These are phyloP conservation scores for Apus apus DNA, from an alignment of 2,113 vertebrate genomes.

Conservation along the genomic window DNA sequence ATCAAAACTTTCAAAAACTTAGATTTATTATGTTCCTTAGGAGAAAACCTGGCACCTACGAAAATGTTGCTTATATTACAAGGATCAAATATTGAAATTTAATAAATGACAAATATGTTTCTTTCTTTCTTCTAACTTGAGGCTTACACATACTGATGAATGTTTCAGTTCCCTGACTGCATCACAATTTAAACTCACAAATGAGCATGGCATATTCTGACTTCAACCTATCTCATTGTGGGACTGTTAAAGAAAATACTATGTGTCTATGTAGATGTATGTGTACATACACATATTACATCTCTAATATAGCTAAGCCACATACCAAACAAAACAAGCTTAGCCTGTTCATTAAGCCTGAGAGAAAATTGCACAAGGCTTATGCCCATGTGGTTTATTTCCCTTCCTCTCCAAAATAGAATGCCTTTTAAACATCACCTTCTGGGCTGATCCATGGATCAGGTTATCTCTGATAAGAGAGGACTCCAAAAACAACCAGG, in stretches of 20 bases:
- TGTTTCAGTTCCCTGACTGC: not conserved
- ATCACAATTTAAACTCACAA: not conserved
- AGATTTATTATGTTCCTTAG: not conserved
- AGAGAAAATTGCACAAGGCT: not conserved
- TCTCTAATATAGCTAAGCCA: not conserved
- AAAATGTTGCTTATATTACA: not conserved
- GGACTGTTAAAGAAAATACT: too few relatives aligned
- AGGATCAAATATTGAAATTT: not conserved
- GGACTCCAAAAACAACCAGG: not conserved
- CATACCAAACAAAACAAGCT: not conserved
- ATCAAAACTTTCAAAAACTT: not conserved
- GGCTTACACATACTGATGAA: fast-evolving
- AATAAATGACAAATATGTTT: not conserved
- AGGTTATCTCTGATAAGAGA: not conserved
- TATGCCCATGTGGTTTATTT: not conserved
- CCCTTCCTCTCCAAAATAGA: not conserved
- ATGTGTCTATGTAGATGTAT: too few relatives aligned
- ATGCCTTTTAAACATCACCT: not conserved
- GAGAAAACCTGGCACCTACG: not conserved
- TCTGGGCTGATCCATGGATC: not conserved
- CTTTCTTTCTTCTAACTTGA: not conserved
- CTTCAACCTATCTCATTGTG: too few relatives aligned
- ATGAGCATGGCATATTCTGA: too few relatives aligned
- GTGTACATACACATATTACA: too few relatives aligned
- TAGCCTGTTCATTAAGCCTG: not conserved